Evolutionary conservation across 2,797 vertebrate genomes (phyloP).

Genomic region (Antennarius maculatus): DNA sequence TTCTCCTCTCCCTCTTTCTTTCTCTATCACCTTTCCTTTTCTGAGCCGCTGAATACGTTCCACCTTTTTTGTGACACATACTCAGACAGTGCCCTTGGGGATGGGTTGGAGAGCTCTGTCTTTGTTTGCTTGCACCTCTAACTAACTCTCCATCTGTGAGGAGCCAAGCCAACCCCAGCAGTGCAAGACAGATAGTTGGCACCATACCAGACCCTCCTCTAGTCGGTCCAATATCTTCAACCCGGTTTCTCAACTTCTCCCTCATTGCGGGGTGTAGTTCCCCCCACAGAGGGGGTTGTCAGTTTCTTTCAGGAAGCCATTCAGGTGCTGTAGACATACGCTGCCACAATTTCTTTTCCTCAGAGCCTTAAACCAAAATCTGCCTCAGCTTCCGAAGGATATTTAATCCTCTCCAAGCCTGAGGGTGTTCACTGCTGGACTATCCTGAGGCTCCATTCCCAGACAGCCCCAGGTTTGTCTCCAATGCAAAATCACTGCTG

Average conservation of each 20-base stretch:
- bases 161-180: conserved; percentile 73
- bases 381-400: conserved; percentile 31
- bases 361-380: conserved; percentile 50
- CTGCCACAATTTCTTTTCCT: conserved; percentile 44
- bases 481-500: conserved; percentile 38
- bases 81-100: conserved; percentile 78
- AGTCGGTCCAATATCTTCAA: conserved; percentile 65
- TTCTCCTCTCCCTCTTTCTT: conserved; percentile 27
- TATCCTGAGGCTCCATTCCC: conserved; percentile 38
- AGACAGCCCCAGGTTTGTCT: conserved; percentile 53
- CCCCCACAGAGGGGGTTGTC: conserved; percentile 63
- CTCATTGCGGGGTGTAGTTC: conserved; percentile 57
- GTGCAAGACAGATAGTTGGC: conserved; percentile 79
- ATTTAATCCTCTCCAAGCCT: conserved; percentile 41
- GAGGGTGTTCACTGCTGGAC: conserved; percentile 34
- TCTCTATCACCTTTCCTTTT: conserved; percentile 46
- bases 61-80: conserved; percentile 70
- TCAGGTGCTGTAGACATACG: conserved; percentile 39
- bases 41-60: conserved; percentile 62
- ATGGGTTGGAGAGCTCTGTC: conserved; percentile 71
- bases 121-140: conserved; percentile 79
- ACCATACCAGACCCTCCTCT: conserved; percentile 71
- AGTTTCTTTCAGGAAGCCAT: conserved; percentile 59
- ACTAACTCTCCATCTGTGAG: conserved; percentile 80
- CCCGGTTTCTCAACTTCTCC: conserved; percentile 62